Percentiles rank a stretch among this genome's conserved stretches.
Evolutionary conservation across 2,113 vertebrate genomes (phyloP).

Genomic region (Dermatemys mawii): DNA sequence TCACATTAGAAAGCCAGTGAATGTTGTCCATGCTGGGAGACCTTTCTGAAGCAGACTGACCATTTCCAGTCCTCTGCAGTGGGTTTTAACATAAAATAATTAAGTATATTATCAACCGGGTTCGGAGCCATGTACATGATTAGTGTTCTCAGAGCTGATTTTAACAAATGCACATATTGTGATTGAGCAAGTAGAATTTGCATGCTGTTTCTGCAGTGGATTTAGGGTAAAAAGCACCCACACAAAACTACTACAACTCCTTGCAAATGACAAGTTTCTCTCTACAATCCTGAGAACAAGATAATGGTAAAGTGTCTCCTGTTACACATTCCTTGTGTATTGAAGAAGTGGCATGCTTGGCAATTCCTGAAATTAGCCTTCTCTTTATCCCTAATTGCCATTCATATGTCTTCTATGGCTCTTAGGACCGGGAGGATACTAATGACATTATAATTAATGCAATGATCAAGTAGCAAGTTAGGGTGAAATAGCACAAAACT

Average conservation of each 20-base stretch:
- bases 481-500: neutral
- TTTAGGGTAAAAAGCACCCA: neutral
- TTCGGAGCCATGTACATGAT: neutral
- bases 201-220: neutral
- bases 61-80: neutral
- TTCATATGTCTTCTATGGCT: neutral
- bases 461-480: neutral
- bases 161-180: neutral
- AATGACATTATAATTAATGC: neutral
- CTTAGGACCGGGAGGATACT: neutral
- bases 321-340: neutral
- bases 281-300: neutral
- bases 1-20: neutral
- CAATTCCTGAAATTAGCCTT: neutral
- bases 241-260: too few relatives aligned
- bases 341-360: neutral
- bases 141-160: neutral
- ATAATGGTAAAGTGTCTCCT: neutral
- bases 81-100: neutral
- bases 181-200: neutral
- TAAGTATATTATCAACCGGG: neutral
- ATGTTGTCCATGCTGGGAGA: neutral
- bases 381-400: neutral
- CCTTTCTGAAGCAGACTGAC: accelerated
- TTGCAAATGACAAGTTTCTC: neutral